phyloP scores from a whole-genome alignment of 2,113 vertebrate species.

The Elanus axillaris region DNA sequence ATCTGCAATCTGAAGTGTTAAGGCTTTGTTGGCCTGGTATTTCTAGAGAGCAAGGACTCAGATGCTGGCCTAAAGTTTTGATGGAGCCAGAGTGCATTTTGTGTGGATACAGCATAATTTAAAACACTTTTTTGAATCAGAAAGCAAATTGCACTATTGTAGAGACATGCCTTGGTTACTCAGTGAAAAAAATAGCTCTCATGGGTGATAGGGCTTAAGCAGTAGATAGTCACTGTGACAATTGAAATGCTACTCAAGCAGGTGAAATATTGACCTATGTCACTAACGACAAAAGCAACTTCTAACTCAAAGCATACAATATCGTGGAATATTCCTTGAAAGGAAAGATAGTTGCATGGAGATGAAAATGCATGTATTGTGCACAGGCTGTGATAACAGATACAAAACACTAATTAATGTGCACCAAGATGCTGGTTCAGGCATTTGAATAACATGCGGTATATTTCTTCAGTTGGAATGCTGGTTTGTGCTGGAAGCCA shows the following conservation, averaged over 20 bases:
- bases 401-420: not conserved
- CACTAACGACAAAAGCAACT: not conserved
- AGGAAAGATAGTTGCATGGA: not conserved
- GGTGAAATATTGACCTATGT: not conserved
- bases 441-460: not conserved
- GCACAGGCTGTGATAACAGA: not conserved
- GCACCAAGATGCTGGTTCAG: not conserved
- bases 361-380: not conserved
- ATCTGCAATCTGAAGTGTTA: not conserved
- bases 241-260: not conserved
- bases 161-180: not conserved
- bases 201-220: not conserved
- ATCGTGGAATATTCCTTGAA: not conserved
- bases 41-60: not conserved
- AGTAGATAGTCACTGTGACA: not conserved
- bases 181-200: not conserved
- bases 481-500: not conserved
- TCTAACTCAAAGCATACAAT: not conserved
- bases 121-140: not conserved
- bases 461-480: not conserved
- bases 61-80: not conserved
- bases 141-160: not conserved
- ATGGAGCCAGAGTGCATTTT: not conserved
- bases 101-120: not conserved
- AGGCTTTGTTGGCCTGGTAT: not conserved